Conservation (phyloP, 1,140 invertebrate genomes). For the Dermatophagoides farinae region DNA sequence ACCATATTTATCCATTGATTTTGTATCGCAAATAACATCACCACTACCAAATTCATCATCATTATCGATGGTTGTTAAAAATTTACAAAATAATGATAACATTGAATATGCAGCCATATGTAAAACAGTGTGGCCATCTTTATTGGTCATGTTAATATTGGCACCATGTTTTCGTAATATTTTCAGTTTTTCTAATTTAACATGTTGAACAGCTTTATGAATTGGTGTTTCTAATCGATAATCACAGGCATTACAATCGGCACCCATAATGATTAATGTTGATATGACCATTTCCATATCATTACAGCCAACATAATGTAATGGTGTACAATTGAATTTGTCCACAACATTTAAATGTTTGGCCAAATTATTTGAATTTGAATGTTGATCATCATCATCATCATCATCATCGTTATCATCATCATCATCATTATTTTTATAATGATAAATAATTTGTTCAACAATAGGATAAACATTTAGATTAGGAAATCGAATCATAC, state of each 20-base stretch:
- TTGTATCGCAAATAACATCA: background rate
- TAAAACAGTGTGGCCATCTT: background rate
- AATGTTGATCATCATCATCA: too few species aligned
- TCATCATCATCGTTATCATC: too few species aligned
- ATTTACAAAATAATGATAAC: background rate
- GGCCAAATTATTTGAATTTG: background rate
- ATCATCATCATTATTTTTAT: too few species aligned
- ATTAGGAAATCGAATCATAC: slow-evolving; percentile 12
- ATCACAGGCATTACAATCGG: slow-evolving; percentile 40
- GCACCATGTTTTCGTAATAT: background rate
- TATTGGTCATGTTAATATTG: background rate
- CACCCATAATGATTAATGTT: slow-evolving; percentile 33
- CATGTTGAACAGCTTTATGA: slow-evolving; percentile 28
- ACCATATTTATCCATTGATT: slow-evolving; percentile 19
- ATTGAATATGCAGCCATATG: background rate
- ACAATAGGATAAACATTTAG: too few species aligned
- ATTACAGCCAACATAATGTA: slow-evolving; percentile 33
- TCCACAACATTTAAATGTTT: slow-evolving; percentile 26
- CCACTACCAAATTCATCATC: background rate
- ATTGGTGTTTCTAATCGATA: slow-evolving; percentile 40
- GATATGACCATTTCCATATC: background rate
- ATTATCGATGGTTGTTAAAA: background rate
- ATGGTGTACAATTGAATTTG: slow-evolving; percentile 33
- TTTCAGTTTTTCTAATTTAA: background rate
- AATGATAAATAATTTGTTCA: too few species aligned